Evolutionary conservation across 1,140 invertebrate species (phyloP), one percentile per base, ranked within the genome.

Genomic region (Alviniconcha marisindica): DNA sequence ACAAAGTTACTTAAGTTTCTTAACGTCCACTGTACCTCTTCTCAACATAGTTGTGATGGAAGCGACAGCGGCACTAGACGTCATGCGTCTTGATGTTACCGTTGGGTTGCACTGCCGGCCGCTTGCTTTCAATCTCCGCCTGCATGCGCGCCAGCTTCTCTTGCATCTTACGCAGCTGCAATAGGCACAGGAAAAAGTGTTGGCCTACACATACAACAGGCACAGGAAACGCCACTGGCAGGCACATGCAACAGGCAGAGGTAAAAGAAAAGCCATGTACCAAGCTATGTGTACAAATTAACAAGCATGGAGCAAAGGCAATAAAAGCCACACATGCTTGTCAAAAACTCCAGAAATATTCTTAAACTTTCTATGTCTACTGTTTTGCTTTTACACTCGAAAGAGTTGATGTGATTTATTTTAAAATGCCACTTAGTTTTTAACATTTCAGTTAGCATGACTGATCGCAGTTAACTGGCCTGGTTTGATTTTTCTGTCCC

Each of bases 91-190:
- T 89, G 54, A 91, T 84, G 31, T 89, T 90, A 31, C 90, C 90
- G 85, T 92, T 91, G 73, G 89, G 88, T 36, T 87, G 85, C 18
- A 63, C 77, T 21, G 81, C 63, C 31, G 81, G 78, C 81, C 89
- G 89, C 77, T 88, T 88, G 7, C 87, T 86, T 18, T 92, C 88
- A 42, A 99, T 95, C 94, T 98, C 97, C 88, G 98, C 97, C 94
- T 99, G 97, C 98, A 99, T 99, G 93, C 98, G 97, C 40, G 96
- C 96, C 82, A 99, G 94, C 96, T 98, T 98, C 92, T 98, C 97
- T 94, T 99, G 97, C 98, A 93, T 93, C 63, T 81, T 84, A 24
- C 87, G 84, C 79, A 93, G 77, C 92, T 93, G 83, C 40, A 40
- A 71, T 31, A 63, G 78, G n/a, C 38, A 69, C n/a, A 78, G 33